These are phyloP conservation scores for Chamaea fasciata DNA, from an alignment of 2,113 vertebrate species.

Conservation along the genomic window DNA sequence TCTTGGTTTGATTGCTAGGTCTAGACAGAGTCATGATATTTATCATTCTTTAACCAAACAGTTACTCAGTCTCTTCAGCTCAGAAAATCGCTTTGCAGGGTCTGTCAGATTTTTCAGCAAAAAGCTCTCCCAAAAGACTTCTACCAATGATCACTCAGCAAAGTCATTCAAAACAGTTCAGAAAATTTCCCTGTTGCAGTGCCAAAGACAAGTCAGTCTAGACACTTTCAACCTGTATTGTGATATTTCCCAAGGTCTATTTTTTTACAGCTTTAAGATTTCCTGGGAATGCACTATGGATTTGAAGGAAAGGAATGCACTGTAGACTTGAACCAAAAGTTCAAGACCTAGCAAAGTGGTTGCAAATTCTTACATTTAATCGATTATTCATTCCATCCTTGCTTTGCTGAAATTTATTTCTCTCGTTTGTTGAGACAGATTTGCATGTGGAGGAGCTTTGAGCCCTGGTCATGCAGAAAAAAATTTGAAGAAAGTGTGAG, in stretches of 20 bases:
- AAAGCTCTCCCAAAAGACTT: background rate
- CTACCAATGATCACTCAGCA: background rate
- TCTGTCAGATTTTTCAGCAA: background rate
- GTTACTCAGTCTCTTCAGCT: rapidly evolving
- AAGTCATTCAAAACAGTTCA: background rate
- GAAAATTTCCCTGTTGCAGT: background rate
- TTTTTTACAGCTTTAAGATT: background rate
- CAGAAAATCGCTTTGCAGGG: background rate
- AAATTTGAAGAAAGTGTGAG: background rate
- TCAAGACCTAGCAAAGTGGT: background rate
- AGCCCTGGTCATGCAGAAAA: background rate
- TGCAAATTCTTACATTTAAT: background rate
- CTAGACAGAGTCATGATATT: background rate
- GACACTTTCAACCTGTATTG: background rate
- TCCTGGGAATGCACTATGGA: background rate
- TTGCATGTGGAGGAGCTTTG: background rate
- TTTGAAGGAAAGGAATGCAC: background rate
- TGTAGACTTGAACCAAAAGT: background rate
- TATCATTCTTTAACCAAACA: background rate
- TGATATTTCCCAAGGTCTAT: background rate
- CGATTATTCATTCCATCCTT: background rate
- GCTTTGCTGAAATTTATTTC: background rate
- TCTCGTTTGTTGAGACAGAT: background rate
- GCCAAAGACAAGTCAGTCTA: background rate
- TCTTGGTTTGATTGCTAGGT: background rate